phyloP scores from a whole-genome alignment of 2,797 vertebrate genomes.

The Ctenosaura bakeri region DNA sequence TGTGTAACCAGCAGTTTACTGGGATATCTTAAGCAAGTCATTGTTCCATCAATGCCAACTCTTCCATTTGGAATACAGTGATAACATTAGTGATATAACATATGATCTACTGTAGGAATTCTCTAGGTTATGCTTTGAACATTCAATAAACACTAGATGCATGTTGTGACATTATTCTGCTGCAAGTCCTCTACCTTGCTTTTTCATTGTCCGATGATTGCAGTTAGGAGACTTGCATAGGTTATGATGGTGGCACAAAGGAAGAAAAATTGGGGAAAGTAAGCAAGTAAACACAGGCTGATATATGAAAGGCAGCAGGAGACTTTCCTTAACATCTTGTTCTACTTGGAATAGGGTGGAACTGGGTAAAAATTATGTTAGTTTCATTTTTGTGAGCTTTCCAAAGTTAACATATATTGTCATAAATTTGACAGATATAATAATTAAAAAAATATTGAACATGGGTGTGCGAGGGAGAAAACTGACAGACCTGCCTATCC shows the following conservation, averaged over 20 bases:
- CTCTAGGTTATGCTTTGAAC: too few species aligned
- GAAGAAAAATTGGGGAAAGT: too few species aligned
- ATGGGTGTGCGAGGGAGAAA: background rate
- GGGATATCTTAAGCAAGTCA: background rate
- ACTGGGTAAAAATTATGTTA: background rate
- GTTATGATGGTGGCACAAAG: background rate
- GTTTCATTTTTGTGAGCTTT: background rate
- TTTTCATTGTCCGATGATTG: background rate
- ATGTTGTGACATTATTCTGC: background rate
- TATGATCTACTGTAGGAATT: background rate
- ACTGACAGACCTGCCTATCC: background rate
- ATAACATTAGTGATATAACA: background rate
- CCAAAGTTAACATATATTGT: background rate
- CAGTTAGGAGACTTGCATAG: background rate
- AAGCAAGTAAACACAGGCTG: background rate
- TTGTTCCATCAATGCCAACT: background rate
- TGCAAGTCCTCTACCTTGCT: background rate
- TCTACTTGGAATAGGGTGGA: background rate
- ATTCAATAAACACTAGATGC: background rate
- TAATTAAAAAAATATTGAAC: too few species aligned
- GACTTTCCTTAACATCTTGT: background rate
- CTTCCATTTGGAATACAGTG: background rate
- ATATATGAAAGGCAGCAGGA: background rate
- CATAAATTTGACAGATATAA: background rate
- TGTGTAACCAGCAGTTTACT: background rate